Evolutionary conservation across 1,140 invertebrate species (phyloP).

Genomic region (Drosophila pruinosa): DNA sequence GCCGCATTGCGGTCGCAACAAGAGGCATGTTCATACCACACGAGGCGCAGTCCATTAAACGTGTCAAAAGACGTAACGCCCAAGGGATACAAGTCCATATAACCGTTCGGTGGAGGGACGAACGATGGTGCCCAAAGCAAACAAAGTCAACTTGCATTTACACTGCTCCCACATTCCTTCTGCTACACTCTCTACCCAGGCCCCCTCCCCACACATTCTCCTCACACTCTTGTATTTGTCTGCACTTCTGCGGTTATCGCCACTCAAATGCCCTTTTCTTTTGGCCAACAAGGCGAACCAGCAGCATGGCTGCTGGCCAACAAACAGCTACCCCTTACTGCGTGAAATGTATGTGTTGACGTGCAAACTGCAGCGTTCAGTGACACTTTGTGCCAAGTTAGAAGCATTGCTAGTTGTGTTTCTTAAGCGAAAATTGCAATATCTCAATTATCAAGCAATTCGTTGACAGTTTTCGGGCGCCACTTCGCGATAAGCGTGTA

Average conservation of each 20-base stretch:
- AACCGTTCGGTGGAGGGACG: constrained; percentile 2
- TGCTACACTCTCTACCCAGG: too few relatives aligned
- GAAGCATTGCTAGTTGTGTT: constrained; percentile 12
- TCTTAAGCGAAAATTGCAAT: constrained; percentile 4
- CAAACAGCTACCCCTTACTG: constrained; percentile 4
- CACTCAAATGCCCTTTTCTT: constrained; percentile 39
- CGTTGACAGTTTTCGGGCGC: constrained; percentile 28
- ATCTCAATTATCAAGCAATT: constrained; percentile 44
- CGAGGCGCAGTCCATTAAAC: constrained; percentile 66
- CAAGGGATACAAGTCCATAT: constrained; percentile 22
- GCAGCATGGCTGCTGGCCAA: constrained; percentile 30
- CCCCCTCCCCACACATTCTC: not conserved
- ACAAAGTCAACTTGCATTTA: constrained; percentile 38
- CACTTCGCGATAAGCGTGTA: constrained; percentile 10
- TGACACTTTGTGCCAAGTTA: constrained; percentile 32
- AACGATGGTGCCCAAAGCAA: constrained; percentile 27
- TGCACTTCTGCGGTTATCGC: constrained; percentile 42
- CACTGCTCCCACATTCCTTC: too few relatives aligned
- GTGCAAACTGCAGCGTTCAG: constrained; percentile 10
- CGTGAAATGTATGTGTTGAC: not conserved
- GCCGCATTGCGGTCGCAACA: constrained; percentile 67
- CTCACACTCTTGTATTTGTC: not conserved
- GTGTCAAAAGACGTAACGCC: constrained; percentile 64
- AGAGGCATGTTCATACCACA: not conserved
- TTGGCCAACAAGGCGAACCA: constrained; percentile 20